phyloP scores from a whole-genome alignment of 2,113 vertebrate species.

The Oenanthe oenanthe region DNA sequence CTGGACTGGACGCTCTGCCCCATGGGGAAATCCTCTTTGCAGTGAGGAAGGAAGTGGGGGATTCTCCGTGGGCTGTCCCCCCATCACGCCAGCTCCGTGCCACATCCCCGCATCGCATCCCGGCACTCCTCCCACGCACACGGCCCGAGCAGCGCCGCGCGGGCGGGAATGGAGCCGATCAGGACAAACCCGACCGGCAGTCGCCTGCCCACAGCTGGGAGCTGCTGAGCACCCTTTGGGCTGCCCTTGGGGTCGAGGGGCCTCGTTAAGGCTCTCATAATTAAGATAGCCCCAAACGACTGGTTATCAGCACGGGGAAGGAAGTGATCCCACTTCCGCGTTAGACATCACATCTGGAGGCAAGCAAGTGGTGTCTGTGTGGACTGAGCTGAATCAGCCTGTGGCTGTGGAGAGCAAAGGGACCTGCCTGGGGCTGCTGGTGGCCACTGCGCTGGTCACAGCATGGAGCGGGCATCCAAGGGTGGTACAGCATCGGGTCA shows the following conservation, averaged over 20 bases:
- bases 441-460: fast-evolving
- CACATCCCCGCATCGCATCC: fast-evolving
- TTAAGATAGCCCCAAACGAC: background rate
- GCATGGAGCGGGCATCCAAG: fast-evolving
- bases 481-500: fast-evolving
- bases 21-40: background rate
- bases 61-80: background rate
- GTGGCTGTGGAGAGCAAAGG: fast-evolving
- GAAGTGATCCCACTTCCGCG: fast-evolving
- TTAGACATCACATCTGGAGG: background rate
- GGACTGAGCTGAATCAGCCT: fast-evolving
- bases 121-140: fast-evolving
- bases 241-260: background rate
- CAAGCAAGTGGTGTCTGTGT: fast-evolving
- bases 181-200: background rate
- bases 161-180: background rate
- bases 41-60: background rate
- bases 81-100: fast-evolving
- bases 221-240: background rate
- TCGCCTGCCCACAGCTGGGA: fast-evolving
- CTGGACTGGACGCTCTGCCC: background rate
- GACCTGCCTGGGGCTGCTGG: fast-evolving
- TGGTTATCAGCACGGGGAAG: background rate
- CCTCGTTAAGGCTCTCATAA: background rate
- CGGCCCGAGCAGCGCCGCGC: fast-evolving